Evolutionary conservation across 2,888 invertebrate genomes (phyloP).

Genomic region (Philereme vetulata): DNA sequence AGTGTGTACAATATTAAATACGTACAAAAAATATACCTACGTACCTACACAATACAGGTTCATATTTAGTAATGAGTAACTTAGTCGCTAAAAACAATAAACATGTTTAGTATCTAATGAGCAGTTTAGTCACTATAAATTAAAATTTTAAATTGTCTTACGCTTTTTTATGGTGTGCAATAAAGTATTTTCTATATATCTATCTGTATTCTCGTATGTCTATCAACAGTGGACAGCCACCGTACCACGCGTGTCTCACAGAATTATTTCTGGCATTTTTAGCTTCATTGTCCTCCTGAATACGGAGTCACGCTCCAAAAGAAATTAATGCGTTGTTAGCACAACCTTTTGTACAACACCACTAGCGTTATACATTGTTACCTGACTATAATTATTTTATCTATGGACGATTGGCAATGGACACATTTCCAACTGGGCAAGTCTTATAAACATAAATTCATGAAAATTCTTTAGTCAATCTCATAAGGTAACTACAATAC

Average conservation of each 20-base stretch:
- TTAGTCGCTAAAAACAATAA: too few relatives aligned
- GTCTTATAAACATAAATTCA: background rate
- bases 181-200: too few relatives aligned
- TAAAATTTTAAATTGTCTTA: too few relatives aligned
- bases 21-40: too few relatives aligned
- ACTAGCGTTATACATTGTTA: slow-evolving; percentile 31
- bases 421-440: slow-evolving; percentile 1
- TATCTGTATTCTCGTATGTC: slow-evolving; percentile 38
- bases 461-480: background rate
- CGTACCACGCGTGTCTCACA: slow-evolving; percentile 73
- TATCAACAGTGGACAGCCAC: slow-evolving; percentile 50
- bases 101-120: too few relatives aligned
- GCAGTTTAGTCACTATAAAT: too few relatives aligned
- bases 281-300: slow-evolving; percentile 78
- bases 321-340: slow-evolving; percentile 73
- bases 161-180: too few relatives aligned
- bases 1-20: too few relatives aligned
- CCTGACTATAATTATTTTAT: slow-evolving; percentile 34
- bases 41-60: too few relatives aligned
- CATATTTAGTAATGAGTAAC: too few relatives aligned
- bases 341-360: slow-evolving; percentile 37
- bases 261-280: slow-evolving; percentile 81
- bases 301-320: slow-evolving; percentile 81
- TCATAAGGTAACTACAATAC: background rate
- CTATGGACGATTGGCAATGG: slow-evolving; percentile 25